Evolutionary conservation across 2,888 invertebrate genomes (phyloP), one percentile per base, ranked within the genome.

Genomic region (Drosophila helvetica): DNA sequence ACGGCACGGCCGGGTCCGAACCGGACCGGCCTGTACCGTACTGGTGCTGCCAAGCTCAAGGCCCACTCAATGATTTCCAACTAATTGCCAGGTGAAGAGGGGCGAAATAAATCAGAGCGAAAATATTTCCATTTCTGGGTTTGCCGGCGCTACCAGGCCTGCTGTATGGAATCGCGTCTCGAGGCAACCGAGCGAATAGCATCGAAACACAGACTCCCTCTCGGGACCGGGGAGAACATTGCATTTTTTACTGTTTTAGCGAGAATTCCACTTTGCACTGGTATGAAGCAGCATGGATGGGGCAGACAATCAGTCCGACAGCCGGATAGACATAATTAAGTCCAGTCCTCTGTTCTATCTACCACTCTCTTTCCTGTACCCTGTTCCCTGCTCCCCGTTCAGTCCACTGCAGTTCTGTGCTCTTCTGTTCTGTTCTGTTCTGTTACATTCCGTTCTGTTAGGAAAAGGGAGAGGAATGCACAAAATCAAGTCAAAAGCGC

Each of bases 171-270:
- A 25, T 63, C 58, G 30, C 43, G 30, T 18, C 47, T 47, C 52
- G 38, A 61, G 45, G 56, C 46, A 57, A 27, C 10, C 43, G 63
- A 45, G 7, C 47, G 52, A 57, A 77, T 53, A 25, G 74, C 59
- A 68, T 62, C 43, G 47, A 33, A 63, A 51, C 45, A 47, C 25
- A 50, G 33, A 17, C 18, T 45, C 25, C 53, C 33, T 33, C 42
- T 38, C 22, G 19, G 8, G 19, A 15, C 19, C 46, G 5, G 33
- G 27, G 22, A 68, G 70, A 79, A 85, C 88, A 82, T 87, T 87
- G 86, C 69, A 85, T 74, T 81, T 85, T 81, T 73, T 65, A 72
- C 74, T 76, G 67, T 73, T 85, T 75, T 79, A 72, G 82, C 51
- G 69, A 65, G 72, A 75, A 80, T 75, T 80, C 73, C 73, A 66